A percentile compares a stretch with the other conserved stretches of the same genome.
Evolutionary conservation across 1,140 invertebrate genomes (phyloP).

Genomic region (Aphaenogaster rudis): DNA sequence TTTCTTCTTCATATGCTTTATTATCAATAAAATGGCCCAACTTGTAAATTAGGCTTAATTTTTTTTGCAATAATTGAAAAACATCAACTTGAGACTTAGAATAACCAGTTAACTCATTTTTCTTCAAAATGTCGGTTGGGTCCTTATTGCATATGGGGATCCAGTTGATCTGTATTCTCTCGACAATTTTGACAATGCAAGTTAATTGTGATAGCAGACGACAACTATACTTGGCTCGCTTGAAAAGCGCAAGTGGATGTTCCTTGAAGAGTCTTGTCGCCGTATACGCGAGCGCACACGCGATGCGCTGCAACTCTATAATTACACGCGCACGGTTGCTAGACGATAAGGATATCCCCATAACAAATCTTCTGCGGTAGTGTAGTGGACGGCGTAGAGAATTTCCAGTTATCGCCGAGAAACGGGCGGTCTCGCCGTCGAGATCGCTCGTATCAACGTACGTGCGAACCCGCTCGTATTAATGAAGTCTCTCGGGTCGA

Average conservation of each 20-base stretch:
- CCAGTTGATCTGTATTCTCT: background rate
- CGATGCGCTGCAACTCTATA: constrained; percentile 40
- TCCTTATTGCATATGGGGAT: too few species aligned
- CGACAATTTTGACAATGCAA: background rate
- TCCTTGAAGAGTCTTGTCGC: background rate
- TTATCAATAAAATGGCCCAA: too few species aligned
- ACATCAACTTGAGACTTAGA: too few species aligned
- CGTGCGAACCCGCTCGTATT: constrained; percentile 50
- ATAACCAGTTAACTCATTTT: too few species aligned
- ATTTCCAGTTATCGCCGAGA: constrained; percentile 52
- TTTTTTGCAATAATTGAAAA: too few species aligned
- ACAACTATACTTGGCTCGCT: background rate
- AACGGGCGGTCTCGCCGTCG: constrained; percentile 6
- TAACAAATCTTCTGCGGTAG: constrained; percentile 33
- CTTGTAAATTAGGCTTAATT: too few species aligned
- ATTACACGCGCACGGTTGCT: constrained; percentile 47
- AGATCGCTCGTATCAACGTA: constrained; percentile 45
- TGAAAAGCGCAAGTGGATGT: constrained; percentile 49
- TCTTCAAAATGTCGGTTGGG: too few species aligned
- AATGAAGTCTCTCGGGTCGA: constrained; percentile 59
- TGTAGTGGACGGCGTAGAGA: constrained; percentile 31
- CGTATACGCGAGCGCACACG: constrained; percentile 1
- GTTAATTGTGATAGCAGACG: background rate
- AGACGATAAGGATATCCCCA: constrained; percentile 54
- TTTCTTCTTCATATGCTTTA: too few species aligned